These are phyloP conservation scores for Octodon degus DNA, from an alignment of 2,113 vertebrate genomes.

Conservation along the genomic window DNA sequence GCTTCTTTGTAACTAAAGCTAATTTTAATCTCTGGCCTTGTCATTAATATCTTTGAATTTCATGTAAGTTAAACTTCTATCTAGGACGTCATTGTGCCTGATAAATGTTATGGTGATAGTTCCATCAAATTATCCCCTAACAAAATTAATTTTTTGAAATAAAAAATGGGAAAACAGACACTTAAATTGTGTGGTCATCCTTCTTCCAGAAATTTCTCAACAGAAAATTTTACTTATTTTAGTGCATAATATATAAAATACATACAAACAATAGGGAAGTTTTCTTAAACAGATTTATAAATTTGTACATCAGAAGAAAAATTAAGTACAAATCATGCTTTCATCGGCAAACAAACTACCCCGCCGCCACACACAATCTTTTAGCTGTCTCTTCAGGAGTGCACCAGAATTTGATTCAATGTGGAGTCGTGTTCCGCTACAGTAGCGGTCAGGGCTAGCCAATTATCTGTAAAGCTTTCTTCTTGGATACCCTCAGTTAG, in stretches of 20 bases:
- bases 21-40: conserved; percentile 25
- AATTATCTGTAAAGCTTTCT: conserved; percentile 82
- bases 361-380: neutral
- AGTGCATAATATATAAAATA: neutral
- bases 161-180: neutral
- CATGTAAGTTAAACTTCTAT: neutral
- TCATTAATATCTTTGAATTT: neutral
- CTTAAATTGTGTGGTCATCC: neutral
- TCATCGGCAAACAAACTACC: conserved; percentile 30
- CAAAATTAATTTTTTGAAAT: neutral
- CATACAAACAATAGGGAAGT: neutral
- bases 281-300: neutral
- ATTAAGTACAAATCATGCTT: neutral
- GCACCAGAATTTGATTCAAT: conserved; percentile 72
- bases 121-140: conserved; percentile 16
- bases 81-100: neutral
- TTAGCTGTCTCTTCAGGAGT: conserved; percentile 50
- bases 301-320: neutral
- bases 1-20: neutral
- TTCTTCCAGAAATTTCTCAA: neutral
- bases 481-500: conserved; percentile 82
- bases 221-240: neutral
- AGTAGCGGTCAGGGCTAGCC: conserved; percentile 58
- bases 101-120: conserved; percentile 20
- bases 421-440: conserved; percentile 75